phyloP scores from a whole-genome alignment of 2,113 vertebrate species.

The Raja brachyura region DNA sequence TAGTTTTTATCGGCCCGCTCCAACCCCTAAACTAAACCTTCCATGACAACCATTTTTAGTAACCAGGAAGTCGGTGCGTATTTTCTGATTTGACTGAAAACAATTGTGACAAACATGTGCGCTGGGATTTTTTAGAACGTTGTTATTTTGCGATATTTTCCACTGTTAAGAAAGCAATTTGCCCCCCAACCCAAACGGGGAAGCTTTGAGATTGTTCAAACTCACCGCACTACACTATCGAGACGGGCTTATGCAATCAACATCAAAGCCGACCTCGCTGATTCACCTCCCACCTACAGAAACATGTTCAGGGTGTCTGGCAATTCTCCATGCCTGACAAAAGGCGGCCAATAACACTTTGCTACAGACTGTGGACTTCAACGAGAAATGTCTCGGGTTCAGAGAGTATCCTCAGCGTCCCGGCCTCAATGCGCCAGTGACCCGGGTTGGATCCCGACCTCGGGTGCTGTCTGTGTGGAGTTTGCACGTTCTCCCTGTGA shows the following conservation, averaged over 20 bases:
- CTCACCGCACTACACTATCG: neutral
- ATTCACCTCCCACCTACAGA: constrained; percentile 7
- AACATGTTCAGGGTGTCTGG: neutral
- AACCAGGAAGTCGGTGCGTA: neutral
- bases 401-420: too few relatives aligned
- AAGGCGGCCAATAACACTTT: neutral
- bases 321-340: too few relatives aligned
- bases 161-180: neutral
- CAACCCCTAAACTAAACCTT: neutral
- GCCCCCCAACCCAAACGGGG: neutral
- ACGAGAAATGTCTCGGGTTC: too few relatives aligned
- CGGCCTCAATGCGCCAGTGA: too few relatives aligned
- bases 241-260: constrained; percentile 2
- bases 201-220: neutral
- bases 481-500: too few relatives aligned
- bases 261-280: neutral
- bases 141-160: constrained; percentile 29
- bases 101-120: constrained; percentile 9
- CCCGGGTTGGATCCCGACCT: too few relatives aligned
- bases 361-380: too few relatives aligned
- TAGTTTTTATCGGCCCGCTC: neutral
- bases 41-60: neutral
- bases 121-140: neutral
- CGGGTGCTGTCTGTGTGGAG: too few relatives aligned
- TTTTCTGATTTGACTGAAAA: constrained; percentile 14